Percentiles rank a stretch among this genome's conserved stretches.
These are phyloP conservation scores for Heliconius charithonia DNA, from an alignment of 2,888 invertebrate genomes.

Conservation along the genomic window DNA sequence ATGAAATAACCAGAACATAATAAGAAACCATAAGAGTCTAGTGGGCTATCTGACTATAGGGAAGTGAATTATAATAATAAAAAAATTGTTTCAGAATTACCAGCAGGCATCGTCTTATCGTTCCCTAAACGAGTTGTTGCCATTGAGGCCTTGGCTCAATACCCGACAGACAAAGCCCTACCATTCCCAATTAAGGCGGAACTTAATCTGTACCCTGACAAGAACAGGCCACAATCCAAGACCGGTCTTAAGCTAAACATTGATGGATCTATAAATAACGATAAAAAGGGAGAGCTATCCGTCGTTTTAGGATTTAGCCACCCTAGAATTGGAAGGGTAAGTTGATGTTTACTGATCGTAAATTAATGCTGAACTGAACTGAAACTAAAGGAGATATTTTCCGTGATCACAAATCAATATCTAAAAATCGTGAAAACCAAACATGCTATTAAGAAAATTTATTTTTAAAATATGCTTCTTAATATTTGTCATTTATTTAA, in stretches of 20 bases:
- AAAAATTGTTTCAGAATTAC: conserved; percentile 58
- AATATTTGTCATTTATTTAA: not conserved
- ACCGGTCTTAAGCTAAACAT: conserved; percentile 82
- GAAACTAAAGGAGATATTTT: too few species aligned
- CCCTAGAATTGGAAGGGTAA: conserved; percentile 86
- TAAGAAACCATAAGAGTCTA: too few species aligned
- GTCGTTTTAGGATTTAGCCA: conserved; percentile 86
- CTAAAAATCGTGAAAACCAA: too few species aligned
- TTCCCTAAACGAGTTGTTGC: conserved; percentile 88
- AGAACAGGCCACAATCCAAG: conserved; percentile 88
- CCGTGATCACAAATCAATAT: too few species aligned
- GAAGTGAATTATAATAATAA: not conserved
- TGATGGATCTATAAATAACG: conserved; percentile 74
- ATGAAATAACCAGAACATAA: too few species aligned
- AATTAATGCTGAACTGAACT: too few species aligned
- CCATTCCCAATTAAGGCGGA: conserved; percentile 86
- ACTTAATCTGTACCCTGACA: conserved; percentile 87
- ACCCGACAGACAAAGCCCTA: conserved; percentile 71
- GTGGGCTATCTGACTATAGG: too few species aligned
- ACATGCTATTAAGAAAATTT: too few species aligned
- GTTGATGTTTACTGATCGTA: conserved; percentile 12
- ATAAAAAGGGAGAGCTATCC: conserved; percentile 75
- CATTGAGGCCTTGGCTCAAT: conserved; percentile 82
- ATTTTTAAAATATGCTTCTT: not conserved
- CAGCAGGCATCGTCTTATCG: conserved; percentile 83